phyloP scores from a whole-genome alignment of 1,140 invertebrate genomes.

The Dryas iulia region DNA sequence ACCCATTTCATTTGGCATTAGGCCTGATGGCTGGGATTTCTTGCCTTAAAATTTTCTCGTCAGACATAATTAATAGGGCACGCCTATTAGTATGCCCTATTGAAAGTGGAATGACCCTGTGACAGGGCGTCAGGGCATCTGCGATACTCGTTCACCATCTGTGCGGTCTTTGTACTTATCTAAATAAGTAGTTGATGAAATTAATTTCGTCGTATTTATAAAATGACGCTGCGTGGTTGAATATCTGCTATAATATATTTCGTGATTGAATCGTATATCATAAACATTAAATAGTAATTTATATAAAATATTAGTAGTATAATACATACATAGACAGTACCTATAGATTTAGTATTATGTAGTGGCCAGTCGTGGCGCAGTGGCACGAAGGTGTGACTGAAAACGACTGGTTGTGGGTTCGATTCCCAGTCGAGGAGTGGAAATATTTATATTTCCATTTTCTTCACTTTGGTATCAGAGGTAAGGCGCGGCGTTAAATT shows the following conservation, averaged over 20 bases:
- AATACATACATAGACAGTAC: no score
- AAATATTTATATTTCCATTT: no score
- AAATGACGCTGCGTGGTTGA: not conserved
- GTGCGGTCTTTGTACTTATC: constrained; percentile 24
- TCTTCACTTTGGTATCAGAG: no score
- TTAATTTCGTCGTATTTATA: constrained; percentile 3
- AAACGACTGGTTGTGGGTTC: no score
- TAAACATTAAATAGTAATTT: no score
- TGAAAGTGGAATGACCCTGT: constrained; percentile 45
- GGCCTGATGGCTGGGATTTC: constrained; percentile 63
- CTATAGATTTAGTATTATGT: no score
- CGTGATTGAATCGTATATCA: not conserved
- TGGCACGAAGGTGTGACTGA: no score
- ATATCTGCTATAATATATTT: no score
- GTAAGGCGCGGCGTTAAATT: no score
- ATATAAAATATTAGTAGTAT: no score
- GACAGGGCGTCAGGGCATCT: constrained; percentile 45
- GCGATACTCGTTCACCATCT: constrained; percentile 42
- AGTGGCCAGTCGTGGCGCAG: no score
- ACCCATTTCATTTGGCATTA: constrained; percentile 77
- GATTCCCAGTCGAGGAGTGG: no score
- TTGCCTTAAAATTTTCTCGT: constrained; percentile 71
- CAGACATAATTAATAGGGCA: constrained; percentile 68
- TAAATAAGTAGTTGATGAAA: not conserved
- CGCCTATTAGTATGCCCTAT: constrained; percentile 63